A percentile compares a stretch with the other conserved stretches of the same genome.
These are phyloP conservation scores for Schizothorax lantsangensis DNA, from an alignment of 2,797 vertebrate genomes.

Conservation along the genomic window DNA sequence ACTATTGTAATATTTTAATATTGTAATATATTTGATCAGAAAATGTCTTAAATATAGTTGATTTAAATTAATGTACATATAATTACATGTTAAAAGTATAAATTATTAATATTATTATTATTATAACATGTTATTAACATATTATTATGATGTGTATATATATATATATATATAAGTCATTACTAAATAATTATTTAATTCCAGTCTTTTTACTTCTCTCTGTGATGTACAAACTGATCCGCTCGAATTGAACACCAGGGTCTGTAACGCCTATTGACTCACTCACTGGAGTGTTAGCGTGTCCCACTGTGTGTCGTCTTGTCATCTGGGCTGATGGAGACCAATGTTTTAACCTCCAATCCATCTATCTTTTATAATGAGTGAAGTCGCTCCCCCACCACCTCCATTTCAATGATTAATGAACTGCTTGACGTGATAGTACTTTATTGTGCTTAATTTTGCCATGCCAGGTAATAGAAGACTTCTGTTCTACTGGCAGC, in stretches of 20 bases:
- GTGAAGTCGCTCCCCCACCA: conserved; percentile 62
- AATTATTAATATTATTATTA: no score
- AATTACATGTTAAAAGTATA: no score
- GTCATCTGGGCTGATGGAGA: conserved; percentile 39
- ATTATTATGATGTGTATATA: no score
- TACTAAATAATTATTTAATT: no score
- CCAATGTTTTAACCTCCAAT: conserved; percentile 68
- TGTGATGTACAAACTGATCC: background rate
- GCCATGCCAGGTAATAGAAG: conserved; percentile 39
- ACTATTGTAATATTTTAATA: no score
- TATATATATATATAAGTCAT: no score
- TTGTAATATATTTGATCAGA: no score
- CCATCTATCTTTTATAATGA: conserved; percentile 78
- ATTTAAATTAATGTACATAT: no score
- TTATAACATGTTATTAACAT: no score
- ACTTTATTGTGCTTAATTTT: conserved; percentile 62
- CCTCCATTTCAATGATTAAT: conserved; percentile 75
- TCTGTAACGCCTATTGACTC: background rate
- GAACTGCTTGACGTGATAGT: conserved; percentile 66
- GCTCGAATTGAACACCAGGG: background rate
- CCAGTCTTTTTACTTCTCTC: background rate
- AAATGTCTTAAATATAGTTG: no score
- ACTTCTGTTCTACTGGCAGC: conserved; percentile 12
- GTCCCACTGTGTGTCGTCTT: background rate
- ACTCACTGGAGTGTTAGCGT: background rate